Evolutionary conservation across 2,113 vertebrate species (phyloP).

Genomic region (Seriola dumerili): DNA sequence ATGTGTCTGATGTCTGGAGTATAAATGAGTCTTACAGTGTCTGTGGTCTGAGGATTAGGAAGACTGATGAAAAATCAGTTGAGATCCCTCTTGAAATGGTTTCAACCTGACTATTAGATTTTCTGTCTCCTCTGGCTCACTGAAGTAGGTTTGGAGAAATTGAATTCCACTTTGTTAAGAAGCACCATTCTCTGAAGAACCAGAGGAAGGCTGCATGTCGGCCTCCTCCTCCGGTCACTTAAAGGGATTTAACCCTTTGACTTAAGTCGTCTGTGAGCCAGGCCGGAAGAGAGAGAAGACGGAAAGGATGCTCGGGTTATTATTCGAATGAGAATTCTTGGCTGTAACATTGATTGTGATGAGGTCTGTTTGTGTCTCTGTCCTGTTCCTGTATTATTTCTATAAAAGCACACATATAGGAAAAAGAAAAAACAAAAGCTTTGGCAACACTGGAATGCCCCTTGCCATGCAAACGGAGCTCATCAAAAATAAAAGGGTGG

Average conservation of each 20-base stretch:
- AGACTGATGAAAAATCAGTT: conserved; percentile 48
- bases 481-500: conserved; percentile 35
- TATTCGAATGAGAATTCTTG: conserved; percentile 57
- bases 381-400: conserved; percentile 44
- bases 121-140: conserved; percentile 25
- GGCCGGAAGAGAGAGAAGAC: conserved; percentile 1
- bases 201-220: conserved; percentile 24
- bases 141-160: neutral
- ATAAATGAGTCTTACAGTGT: conserved; percentile 42
- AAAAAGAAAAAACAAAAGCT: conserved; percentile 65
- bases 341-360: conserved; percentile 48
- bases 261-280: neutral
- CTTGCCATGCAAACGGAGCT: conserved; percentile 67
- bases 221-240: conserved; percentile 14
- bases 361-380: conserved; percentile 63
- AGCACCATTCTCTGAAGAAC: conserved; percentile 58
- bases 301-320: conserved; percentile 26
- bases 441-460: conserved; percentile 79
- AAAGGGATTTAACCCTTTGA: conserved; percentile 15
- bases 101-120: conserved; percentile 6
- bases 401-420: conserved; percentile 63
- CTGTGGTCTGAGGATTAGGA: conserved; percentile 49
- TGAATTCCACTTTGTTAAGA: conserved; percentile 9
- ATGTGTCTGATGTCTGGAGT: neutral
- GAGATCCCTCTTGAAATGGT: conserved; percentile 45